Evolutionary conservation across 2,113 vertebrate genomes (phyloP), one percentile per base, ranked within the genome.

Genomic region (Manacus vitellinus): DNA sequence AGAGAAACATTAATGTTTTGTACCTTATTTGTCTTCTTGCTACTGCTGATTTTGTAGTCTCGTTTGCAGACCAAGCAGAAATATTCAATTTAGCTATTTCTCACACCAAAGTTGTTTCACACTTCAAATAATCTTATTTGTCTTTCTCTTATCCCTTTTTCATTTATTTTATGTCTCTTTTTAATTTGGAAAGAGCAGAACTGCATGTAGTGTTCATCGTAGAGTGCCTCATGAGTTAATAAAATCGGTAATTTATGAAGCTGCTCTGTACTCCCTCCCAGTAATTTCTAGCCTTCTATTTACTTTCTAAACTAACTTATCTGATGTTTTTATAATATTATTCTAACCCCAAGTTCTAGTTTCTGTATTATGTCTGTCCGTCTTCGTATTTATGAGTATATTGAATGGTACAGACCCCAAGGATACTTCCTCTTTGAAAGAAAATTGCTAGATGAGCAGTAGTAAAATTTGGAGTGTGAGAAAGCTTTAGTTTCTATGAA

Each of bases 251-350:
- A 96, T 94, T 96, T 94, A 97, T 94, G 51, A 80, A 80, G 59
- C 46, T 80, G 39, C 55, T 77, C 61, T 88, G 55, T 80, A 68
- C 85, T 95, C 83, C 67, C 23, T 88, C 66, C 65, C 70, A 49
- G 37, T 94, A 92, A 84, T 83, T 95, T 94, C 83, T 84, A 81
- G 39, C 43, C 44, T 74, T 91, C 35, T 84, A 22, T 95, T 94
- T 94, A 74, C 76, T 91, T 84, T 91, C 16, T 84, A 71, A 91
- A 84, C 61, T 71, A 82, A 78, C 15, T 92, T 92, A 86, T 95
- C 94, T 94, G 72, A 89, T 88, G 59, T 59, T 94, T 96, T 96
- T 78, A 89, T 55, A 71, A 65, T 84, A 95, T 95, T 96, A 63
- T 91, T 89, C 54, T 95, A 96, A 94, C 91, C 92, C 22, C 8